Percentiles rank a stretch among this genome's conserved stretches.
phyloP scores from a whole-genome alignment of 2,888 invertebrate species.

The Meteorus colon region DNA sequence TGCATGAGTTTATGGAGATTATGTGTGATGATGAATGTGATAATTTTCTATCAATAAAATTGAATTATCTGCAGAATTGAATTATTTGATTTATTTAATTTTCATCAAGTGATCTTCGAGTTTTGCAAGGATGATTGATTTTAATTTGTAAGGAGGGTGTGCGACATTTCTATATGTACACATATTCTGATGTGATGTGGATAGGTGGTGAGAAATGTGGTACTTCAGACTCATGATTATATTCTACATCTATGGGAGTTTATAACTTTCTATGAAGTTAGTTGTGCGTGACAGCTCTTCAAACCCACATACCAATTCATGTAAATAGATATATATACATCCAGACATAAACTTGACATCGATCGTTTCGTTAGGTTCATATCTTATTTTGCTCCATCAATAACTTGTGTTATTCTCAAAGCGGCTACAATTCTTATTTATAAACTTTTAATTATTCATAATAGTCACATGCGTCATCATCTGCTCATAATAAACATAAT shows the following conservation, averaged over 20 bases:
- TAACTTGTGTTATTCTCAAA: too few relatives aligned
- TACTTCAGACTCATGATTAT: not conserved
- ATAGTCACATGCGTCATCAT: too few relatives aligned
- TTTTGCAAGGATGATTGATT: not conserved
- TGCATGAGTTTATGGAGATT: not conserved
- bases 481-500: too few relatives aligned
- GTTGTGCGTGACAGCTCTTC: not conserved
- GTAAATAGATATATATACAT: not conserved
- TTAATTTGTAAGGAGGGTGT: not conserved
- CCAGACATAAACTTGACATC: not conserved
- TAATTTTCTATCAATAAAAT: too few relatives aligned
- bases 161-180: not conserved
- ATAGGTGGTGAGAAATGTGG: not conserved
- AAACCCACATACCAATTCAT: not conserved
- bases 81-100: not conserved
- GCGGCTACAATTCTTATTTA: too few relatives aligned
- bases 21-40: too few relatives aligned
- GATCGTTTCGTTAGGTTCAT: not conserved
- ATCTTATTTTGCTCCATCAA: not conserved
- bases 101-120: not conserved
- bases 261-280: slow-evolving; percentile 8
- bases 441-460: too few relatives aligned
- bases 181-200: not conserved
- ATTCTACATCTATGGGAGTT: not conserved
- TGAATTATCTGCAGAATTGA: too few relatives aligned